Conservation (phyloP, 2,113 vertebrate genomes). For the Chloebia gouldiae region DNA sequence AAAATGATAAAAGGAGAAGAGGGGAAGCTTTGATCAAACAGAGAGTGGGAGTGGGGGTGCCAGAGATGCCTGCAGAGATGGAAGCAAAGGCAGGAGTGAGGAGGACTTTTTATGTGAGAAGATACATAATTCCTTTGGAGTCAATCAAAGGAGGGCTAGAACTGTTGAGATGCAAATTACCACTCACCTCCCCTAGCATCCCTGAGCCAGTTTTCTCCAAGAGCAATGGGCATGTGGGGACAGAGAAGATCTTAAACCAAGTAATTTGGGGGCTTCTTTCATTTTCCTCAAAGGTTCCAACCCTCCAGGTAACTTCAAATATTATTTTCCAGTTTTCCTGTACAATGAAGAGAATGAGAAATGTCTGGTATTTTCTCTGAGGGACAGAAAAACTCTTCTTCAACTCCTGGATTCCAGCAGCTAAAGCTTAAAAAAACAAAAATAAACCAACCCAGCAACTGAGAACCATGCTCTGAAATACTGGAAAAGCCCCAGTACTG, state of each 20-base stretch:
- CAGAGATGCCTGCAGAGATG: conserved; percentile 4
- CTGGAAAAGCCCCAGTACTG: neutral
- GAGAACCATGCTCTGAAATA: neutral
- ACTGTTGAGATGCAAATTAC: neutral
- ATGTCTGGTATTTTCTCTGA: neutral
- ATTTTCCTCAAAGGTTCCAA: neutral
- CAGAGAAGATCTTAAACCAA: neutral
- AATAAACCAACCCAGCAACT: fast-evolving
- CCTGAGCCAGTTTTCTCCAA: neutral
- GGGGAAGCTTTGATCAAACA: conserved; percentile 39
- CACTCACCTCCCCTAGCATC: neutral
- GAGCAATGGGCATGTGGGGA: neutral
- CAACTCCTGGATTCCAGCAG: neutral
- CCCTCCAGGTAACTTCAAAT: neutral
- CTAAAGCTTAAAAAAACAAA: neutral
- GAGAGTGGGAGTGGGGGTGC: neutral
- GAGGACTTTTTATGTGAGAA: conserved; percentile 21
- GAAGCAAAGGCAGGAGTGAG: neutral
- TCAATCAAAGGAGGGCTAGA: conserved; percentile 9
- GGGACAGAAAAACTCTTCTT: neutral
- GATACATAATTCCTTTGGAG: conserved; percentile 22
- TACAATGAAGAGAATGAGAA: neutral
- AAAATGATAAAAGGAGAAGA: conserved; percentile 36
- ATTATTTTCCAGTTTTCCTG: neutral
- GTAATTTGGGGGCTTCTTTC: neutral